phyloP scores from a whole-genome alignment of 2,113 vertebrate genomes.

The Sylvietta virens region DNA sequence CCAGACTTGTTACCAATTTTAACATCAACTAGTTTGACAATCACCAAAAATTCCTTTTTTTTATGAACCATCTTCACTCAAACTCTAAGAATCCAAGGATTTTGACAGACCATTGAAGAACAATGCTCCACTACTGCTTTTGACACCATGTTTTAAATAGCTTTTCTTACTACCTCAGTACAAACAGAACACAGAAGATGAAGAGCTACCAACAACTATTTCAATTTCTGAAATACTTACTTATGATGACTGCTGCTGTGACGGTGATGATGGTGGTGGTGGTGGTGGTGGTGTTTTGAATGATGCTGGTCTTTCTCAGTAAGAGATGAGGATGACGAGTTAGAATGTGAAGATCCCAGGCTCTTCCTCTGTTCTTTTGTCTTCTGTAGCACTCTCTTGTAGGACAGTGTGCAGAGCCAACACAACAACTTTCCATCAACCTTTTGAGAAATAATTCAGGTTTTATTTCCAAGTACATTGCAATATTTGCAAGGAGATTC shows the following conservation, averaged over 20 bases:
- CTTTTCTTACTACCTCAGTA: not conserved
- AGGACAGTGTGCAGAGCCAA: conserved; percentile 97
- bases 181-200: not conserved
- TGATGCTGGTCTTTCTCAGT: conserved; percentile 93
- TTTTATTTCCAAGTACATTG: not conserved
- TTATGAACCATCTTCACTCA: not conserved
- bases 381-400: conserved; percentile 97
- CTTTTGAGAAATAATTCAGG: conserved; percentile 69
- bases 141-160: not conserved
- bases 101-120: not conserved
- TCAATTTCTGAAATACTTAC: conserved; percentile 67
- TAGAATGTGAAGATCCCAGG: conserved; percentile 90
- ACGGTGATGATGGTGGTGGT: conserved; percentile 88
- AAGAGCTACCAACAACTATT: not conserved
- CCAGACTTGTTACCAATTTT: not conserved
- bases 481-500: not conserved
- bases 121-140: not conserved
- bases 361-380: conserved; percentile 97
- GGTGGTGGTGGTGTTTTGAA: conserved; percentile 86
- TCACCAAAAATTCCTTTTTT: not conserved
- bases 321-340: conserved; percentile 86
- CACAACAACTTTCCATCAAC: conserved; percentile 97
- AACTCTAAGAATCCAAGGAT: not conserved
- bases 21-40: not conserved
- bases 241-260: conserved; percentile 89